Conservation (phyloP, 2,113 vertebrate genomes). For the Paralichthys olivaceus region DNA sequence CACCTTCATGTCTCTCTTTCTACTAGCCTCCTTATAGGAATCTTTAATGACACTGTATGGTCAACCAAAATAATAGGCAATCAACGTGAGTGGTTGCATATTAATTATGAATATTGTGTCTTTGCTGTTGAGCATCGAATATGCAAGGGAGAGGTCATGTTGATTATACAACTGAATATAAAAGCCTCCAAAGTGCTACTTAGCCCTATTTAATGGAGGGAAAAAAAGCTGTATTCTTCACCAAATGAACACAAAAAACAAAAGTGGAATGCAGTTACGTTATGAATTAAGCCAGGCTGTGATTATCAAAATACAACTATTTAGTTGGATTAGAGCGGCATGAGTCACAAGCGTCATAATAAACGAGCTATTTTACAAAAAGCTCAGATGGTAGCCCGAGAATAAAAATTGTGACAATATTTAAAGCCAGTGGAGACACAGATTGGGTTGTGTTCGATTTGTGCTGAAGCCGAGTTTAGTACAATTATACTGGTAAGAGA, state of each 20-base stretch:
- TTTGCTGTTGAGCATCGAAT: conserved; percentile 44
- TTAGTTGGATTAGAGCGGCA: conserved; percentile 25
- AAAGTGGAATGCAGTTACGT: conserved; percentile 25
- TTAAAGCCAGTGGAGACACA: conserved; percentile 10
- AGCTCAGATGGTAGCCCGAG: neutral
- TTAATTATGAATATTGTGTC: conserved; percentile 58
- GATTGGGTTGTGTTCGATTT: conserved; percentile 26
- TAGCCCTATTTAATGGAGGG: conserved; percentile 42
- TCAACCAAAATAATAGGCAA: conserved; percentile 60
- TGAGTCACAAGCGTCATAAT: too few species aligned
- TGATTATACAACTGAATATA: conserved; percentile 38
- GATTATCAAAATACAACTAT: conserved; percentile 51
- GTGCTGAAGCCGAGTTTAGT: conserved; percentile 17
- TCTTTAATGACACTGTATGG: conserved; percentile 47
- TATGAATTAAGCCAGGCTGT: conserved; percentile 38
- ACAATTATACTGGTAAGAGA: conserved; percentile 13
- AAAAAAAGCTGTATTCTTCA: conserved; percentile 36
- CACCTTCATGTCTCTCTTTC: neutral
- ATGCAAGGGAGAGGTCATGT: conserved; percentile 44
- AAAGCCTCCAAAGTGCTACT: conserved; percentile 56
- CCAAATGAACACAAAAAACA: conserved; percentile 33
- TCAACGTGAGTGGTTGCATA: conserved; percentile 43
- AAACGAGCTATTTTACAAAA: conserved; percentile 39
- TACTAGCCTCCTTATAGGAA: conserved; percentile 10
- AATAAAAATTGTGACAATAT: conserved; percentile 13